Conservation (phyloP, 2,888 invertebrate genomes). For the Didymodactylos carnosus region DNA sequence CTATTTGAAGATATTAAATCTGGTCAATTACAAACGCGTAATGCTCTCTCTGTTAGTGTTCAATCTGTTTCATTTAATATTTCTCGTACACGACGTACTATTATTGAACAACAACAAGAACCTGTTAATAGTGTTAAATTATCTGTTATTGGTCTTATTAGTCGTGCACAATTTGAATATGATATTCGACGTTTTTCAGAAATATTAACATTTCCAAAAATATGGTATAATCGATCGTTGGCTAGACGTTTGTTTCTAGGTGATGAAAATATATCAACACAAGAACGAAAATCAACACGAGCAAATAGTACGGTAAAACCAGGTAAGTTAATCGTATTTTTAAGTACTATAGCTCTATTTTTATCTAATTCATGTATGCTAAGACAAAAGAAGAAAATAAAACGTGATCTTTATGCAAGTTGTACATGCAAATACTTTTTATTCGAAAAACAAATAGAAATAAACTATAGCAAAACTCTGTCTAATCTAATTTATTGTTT, state of each 20-base stretch:
- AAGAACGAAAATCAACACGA: background rate
- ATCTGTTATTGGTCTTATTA: slow-evolving; percentile 20
- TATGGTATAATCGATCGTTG: slow-evolving; percentile 87
- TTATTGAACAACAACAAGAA: slow-evolving; percentile 38
- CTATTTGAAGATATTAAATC: background rate
- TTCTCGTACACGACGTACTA: slow-evolving; percentile 67
- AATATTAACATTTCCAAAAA: slow-evolving; percentile 88
- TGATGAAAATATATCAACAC: slow-evolving; percentile 3
- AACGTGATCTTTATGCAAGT: too few species aligned
- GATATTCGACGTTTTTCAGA: slow-evolving; percentile 91
- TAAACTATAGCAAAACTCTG: too few species aligned
- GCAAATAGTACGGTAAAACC: too few species aligned
- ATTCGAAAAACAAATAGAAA: too few species aligned
- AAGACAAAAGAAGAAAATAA: too few species aligned
- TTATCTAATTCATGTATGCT: too few species aligned
- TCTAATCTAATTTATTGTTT: too few species aligned
- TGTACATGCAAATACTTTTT: too few species aligned
- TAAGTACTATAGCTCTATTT: too few species aligned
- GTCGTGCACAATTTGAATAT: slow-evolving; percentile 60
- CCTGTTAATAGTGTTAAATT: slow-evolving; percentile 6
- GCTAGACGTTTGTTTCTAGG: slow-evolving; percentile 59
- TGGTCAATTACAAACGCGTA: slow-evolving; percentile 51
- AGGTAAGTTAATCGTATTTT: too few species aligned
- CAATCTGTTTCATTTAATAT: slow-evolving; percentile 90
- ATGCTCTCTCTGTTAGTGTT: slow-evolving; percentile 81